Evolutionary conservation across 1,140 invertebrate species (phyloP), one percentile per base, ranked within the genome.

Genomic region (Druon quercuslanigerum): DNA sequence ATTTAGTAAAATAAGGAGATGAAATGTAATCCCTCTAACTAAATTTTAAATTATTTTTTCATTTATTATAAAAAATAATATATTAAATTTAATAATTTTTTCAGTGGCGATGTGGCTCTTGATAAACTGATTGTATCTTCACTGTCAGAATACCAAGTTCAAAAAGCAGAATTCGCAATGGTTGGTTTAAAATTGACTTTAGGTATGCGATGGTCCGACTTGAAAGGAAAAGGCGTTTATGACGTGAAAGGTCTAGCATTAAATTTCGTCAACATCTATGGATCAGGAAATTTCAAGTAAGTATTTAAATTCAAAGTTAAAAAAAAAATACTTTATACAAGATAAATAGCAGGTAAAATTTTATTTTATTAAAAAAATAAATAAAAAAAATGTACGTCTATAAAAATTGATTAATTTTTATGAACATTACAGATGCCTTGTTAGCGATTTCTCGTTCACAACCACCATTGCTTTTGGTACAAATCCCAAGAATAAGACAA

Each of bases 401-500:
- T 1, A 46, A 46, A 46, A 9, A 46, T 46, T 46, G 9, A 46
- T 46, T 8, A 46, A 46, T 46, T 46, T 0, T 46, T 46, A 46
- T 46, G 1, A 8, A 46, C 1, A 46, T 46, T 46, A 46, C 71
- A 85, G 84, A 3, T 82, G 1, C 17, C 71, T 14, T 60, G 77
- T 19, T 79, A 76, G 1, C 81, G 84, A 50, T 57, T 85, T 84
- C 1, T 17, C 0, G 0, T 57, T 83, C 1, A 3, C 60, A 0
- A 33, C 60, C 0, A 19, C 25, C 6, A 0, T 79, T 1, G 7
- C 46, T 7, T 3, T 85, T 1, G 0, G 0, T 0, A 1, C 71
- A 2, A 52, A 25, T 8, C n/a, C 20, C 16, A 2, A 14, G 0
- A 12, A 54, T 1, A 11, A 12, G 25, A 51, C 54, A 13, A 0